Evolutionary conservation across 2,888 invertebrate species (phyloP).

Genomic region (Cataglyphis altisquamis): DNA sequence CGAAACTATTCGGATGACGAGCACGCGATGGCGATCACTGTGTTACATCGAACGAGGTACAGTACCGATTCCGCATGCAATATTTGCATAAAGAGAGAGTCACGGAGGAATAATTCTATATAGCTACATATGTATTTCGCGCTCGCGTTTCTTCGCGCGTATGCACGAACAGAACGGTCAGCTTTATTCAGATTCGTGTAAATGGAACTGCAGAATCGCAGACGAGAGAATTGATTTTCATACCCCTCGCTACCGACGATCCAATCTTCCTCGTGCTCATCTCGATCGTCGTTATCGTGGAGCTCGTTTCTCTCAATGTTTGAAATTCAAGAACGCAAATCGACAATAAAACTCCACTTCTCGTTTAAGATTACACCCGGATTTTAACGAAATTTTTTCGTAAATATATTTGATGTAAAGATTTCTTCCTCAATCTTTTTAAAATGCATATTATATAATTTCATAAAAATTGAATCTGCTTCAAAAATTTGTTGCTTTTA

Average conservation of each 20-base stretch:
- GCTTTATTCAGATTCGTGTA: conserved; percentile 58
- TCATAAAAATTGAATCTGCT: not conserved
- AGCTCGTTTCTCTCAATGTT: conserved; percentile 15
- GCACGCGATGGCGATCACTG: conserved; percentile 49
- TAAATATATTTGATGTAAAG: not conserved
- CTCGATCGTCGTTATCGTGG: conserved; percentile 24
- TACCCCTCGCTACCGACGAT: conserved; percentile 33
- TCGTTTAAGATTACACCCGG: conserved; percentile 6
- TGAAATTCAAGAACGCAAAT: conserved; percentile 22
- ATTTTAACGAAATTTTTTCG: not conserved
- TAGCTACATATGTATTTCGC: conserved; percentile 52
- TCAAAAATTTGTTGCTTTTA: not conserved
- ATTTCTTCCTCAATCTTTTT: not conserved
- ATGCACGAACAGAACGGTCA: conserved; percentile 27
- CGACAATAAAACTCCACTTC: conserved; percentile 14
- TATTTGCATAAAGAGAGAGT: conserved; percentile 74
- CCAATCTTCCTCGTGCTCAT: conserved; percentile 42
- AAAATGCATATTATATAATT: not conserved
- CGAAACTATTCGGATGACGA: conserved; percentile 59
- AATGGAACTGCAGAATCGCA: conserved; percentile 53
- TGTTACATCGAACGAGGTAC: conserved; percentile 48
- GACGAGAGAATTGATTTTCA: conserved; percentile 62
- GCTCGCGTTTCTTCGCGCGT: conserved; percentile 30
- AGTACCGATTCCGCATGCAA: conserved; percentile 47
- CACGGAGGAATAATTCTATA: conserved; percentile 71